Conservation (phyloP, 1,140 invertebrate genomes). For the Telenomus remus region DNA sequence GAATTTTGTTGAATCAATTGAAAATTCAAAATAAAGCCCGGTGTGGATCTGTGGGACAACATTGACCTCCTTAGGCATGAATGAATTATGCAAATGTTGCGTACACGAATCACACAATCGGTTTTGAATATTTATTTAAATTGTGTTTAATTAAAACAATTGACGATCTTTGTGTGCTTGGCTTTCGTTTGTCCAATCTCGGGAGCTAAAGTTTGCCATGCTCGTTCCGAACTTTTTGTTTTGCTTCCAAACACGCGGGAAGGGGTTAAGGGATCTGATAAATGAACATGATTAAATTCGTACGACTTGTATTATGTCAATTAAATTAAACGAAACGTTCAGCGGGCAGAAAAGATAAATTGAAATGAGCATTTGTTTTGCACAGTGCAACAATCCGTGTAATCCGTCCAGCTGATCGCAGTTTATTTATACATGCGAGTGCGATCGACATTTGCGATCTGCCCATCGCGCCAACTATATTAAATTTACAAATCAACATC, state of each 20-base stretch:
- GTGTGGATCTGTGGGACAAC: background rate
- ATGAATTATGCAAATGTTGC: no score
- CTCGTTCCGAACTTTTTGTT: conserved; percentile 5
- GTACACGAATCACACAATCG: no score
- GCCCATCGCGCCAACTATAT: no score
- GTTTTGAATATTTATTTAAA: no score
- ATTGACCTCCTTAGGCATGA: no score
- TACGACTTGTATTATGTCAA: conserved; percentile 33
- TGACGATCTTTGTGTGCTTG: background rate
- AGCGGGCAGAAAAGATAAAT: conserved; percentile 1
- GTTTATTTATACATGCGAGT: background rate
- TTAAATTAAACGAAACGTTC: conserved; percentile 27
- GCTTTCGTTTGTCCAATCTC: background rate
- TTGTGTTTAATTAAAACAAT: no score
- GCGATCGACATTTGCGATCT: no score
- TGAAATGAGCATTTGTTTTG: conserved; percentile 14
- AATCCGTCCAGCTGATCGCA: background rate
- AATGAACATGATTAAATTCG: conserved; percentile 36
- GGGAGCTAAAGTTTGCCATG: background rate
- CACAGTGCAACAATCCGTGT: background rate
- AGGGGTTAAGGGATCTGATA: conserved; percentile 33
- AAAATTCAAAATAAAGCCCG: no score
- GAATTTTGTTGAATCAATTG: no score
- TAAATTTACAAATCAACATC: no score
- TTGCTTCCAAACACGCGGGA: conserved; percentile 6